Conservation (phyloP, 2,113 vertebrate genomes). For the Trematomus loennbergii region DNA sequence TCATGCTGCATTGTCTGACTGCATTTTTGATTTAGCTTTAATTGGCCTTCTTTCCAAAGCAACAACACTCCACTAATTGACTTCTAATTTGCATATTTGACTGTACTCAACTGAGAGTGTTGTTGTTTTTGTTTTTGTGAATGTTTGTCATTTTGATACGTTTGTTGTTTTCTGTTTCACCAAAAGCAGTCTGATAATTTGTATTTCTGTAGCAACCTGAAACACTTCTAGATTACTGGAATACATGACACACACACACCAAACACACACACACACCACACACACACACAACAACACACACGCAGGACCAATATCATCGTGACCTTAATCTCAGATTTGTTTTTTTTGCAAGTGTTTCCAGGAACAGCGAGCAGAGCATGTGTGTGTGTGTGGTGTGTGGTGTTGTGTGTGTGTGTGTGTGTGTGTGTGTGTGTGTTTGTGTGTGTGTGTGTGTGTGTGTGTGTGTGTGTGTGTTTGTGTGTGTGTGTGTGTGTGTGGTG, state of each 20-base stretch:
- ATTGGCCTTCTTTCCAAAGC: slow-evolving; percentile 27
- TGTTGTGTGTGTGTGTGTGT: too few species aligned
- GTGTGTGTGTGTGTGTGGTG: not conserved
- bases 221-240: not conserved
- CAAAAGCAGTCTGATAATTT: not conserved
- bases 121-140: not conserved
- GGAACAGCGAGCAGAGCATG: slow-evolving; percentile 11
- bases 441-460: not conserved
- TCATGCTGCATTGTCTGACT: slow-evolving; percentile 9
- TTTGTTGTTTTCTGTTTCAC: not conserved
- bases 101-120: not conserved
- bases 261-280: not conserved
- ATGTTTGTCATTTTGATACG: not conserved
- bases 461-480: too few species aligned
- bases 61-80: slow-evolving; percentile 24
- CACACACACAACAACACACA: not conserved
- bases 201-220: not conserved
- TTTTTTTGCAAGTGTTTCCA: not conserved
- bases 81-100: slow-evolving; percentile 39
- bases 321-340: slow-evolving; percentile 30
- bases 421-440: not conserved
- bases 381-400: too few species aligned
- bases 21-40: slow-evolving; percentile 18
- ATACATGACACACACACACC: not conserved
- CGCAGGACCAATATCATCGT: not conserved